Evolutionary conservation across 2,113 vertebrate genomes (phyloP).

Genomic region (Cyprichromis sp.): DNA sequence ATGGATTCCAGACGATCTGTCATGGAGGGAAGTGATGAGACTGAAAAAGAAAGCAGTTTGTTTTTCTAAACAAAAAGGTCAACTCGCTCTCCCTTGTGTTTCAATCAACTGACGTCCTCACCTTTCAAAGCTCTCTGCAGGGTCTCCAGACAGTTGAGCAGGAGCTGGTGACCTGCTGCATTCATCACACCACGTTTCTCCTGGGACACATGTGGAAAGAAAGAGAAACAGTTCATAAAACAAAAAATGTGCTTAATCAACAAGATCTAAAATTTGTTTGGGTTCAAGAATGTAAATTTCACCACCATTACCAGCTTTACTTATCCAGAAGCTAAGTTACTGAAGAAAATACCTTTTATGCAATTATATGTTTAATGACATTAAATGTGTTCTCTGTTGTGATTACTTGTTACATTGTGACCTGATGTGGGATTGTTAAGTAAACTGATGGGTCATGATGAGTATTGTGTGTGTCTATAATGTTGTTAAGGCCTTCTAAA

Average conservation of each 20-base stretch:
- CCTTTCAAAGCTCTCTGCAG: conserved; percentile 96
- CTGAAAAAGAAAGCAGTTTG: conserved; percentile 56
- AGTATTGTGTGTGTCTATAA: neutral
- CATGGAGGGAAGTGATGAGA: conserved; percentile 94
- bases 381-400: neutral
- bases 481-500: neutral
- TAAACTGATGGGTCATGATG: neutral
- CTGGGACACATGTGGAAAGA: conserved; percentile 58
- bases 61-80: neutral
- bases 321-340: neutral
- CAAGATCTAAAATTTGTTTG: neutral
- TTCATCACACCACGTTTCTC: conserved; percentile 91
- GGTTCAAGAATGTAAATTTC: neutral
- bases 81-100: neutral
- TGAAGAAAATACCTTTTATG: neutral
- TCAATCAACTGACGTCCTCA: conserved; percentile 41
- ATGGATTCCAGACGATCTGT: conserved; percentile 96
- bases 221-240: neutral
- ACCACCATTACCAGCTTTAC: neutral
- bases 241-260: neutral
- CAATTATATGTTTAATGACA: neutral
- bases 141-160: conserved; percentile 92
- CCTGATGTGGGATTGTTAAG: neutral
- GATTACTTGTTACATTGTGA: neutral
- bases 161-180: conserved; percentile 86